Evolutionary conservation across 1,140 invertebrate genomes (phyloP).

Genomic region (Conus betulinus): DNA sequence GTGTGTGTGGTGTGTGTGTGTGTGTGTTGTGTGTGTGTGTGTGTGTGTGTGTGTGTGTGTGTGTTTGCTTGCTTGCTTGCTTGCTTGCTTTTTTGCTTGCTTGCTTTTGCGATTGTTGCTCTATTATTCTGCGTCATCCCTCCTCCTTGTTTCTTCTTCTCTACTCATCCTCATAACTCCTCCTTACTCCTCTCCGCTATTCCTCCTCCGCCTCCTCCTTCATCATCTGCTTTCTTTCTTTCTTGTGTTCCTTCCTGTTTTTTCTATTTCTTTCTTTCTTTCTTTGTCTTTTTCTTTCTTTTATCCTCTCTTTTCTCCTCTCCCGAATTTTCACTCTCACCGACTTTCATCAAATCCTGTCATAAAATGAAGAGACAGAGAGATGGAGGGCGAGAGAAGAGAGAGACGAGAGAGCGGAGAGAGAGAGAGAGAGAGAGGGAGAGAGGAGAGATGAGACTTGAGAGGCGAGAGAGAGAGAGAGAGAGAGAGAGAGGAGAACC

Average conservation of each 20-base stretch:
- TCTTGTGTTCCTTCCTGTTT: background rate
- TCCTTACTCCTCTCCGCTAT: background rate
- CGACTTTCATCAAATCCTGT: too few species aligned
- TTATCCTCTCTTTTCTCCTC: background rate
- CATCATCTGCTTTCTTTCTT: too few species aligned
- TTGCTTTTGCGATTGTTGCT: background rate
- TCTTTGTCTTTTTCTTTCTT: background rate
- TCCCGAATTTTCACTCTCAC: background rate
- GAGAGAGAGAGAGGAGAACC: too few species aligned
- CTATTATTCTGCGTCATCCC: background rate
- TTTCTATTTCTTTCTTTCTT: background rate
- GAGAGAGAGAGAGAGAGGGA: too few species aligned
- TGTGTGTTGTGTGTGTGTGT: background rate
- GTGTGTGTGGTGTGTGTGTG: background rate
- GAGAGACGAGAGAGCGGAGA: too few species aligned
- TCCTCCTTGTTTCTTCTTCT: background rate
- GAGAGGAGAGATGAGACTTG: too few species aligned
- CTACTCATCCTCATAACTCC: background rate
- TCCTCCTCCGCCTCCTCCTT: background rate
- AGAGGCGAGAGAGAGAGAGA: too few species aligned
- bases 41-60: slow-evolving; percentile 6
- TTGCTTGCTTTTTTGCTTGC: too few species aligned
- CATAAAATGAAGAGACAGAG: too few species aligned
- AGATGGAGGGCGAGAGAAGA: too few species aligned
- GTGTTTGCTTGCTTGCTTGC: too few species aligned